Evolutionary conservation across 2,113 vertebrate species (phyloP).

Genomic region (Vanacampus margaritifer): DNA sequence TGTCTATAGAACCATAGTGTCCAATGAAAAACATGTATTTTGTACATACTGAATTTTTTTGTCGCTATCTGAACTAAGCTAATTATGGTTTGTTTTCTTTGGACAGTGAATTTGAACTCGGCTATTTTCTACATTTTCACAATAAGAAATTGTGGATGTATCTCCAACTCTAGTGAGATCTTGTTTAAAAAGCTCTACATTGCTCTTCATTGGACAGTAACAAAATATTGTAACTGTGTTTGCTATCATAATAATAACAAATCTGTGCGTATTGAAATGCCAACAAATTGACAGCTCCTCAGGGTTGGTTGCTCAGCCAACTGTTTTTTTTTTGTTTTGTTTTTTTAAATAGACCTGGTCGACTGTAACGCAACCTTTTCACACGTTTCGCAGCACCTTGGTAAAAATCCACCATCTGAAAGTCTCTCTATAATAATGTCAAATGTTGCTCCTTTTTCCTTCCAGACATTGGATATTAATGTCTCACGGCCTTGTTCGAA

Average conservation of each 20-base stretch:
- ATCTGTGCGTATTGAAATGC: neutral
- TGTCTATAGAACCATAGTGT: too few relatives aligned
- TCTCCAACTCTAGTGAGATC: neutral
- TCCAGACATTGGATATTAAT: conserved; percentile 53
- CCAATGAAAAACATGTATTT: too few relatives aligned
- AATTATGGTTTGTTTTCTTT: neutral
- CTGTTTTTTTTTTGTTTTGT: neutral
- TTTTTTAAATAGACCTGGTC: neutral
- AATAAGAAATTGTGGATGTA: neutral
- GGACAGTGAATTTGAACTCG: neutral
- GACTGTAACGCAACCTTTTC: neutral
- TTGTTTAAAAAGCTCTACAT: too few relatives aligned
- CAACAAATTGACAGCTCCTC: neutral
- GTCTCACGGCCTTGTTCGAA: conserved; percentile 58
- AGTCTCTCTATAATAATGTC: conserved; percentile 5
- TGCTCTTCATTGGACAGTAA: too few relatives aligned
- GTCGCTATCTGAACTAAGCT: too few relatives aligned
- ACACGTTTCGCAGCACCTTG: neutral
- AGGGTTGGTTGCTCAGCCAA: neutral
- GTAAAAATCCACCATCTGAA: neutral
- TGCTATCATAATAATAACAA: neutral
- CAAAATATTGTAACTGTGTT: neutral
- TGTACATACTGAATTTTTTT: too few relatives aligned
- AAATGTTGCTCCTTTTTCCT: conserved; percentile 11
- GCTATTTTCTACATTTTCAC: neutral